Base-by-base conservation (phyloP, 2,888 invertebrate species). In the Lasioglossum morio region DNA sequence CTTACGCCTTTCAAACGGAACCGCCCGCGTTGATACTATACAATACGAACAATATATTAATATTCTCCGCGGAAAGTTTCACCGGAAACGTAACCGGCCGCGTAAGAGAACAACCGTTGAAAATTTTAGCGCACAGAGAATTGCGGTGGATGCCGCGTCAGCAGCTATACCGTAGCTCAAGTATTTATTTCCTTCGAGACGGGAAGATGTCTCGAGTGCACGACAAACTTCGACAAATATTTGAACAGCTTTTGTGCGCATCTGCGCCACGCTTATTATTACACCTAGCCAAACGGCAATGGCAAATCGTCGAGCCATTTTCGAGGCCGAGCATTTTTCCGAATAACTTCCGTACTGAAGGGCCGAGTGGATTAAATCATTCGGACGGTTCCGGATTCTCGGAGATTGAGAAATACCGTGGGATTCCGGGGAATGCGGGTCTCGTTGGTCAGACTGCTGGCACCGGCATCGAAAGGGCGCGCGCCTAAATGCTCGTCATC, bases 241-340 rank as follows among this genome's bases (percentile, higher is more conserved):
- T 92, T 91, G 91, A 89, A 84, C 86, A 92, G 89, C 91, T 92
- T 91, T 91, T 88, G 86, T 89, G 87, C 88, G 78, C 85, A 81
- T 84, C 81, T 83, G 87, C 81, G 63, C 76, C 76, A 77, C 79
- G 81, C 84, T 84, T 87, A 87, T 86, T 87, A 86, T 89, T 87
- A 85, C 81, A 82, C 70, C 57, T 60, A 63, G 43, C 72, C 43
- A 43, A 43, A 14, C 72, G 69, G 60, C 73, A 60, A 74, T 66
- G n/a, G 75, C 30, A 72, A 30, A 76, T 79, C 76, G 70, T 4
- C 37, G 10, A 12, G 14, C n/a, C n/a, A 34, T 69, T 69, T 40
- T 1, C 40, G 12, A 19, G 23, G 2, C n/a, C 4, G 12, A 23
- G 40, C 57, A 57, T 70, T 70, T 40, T 70, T 70, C 0, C 23